phyloP scores from a whole-genome alignment of 2,797 vertebrate genomes.

The Tinamus major region DNA sequence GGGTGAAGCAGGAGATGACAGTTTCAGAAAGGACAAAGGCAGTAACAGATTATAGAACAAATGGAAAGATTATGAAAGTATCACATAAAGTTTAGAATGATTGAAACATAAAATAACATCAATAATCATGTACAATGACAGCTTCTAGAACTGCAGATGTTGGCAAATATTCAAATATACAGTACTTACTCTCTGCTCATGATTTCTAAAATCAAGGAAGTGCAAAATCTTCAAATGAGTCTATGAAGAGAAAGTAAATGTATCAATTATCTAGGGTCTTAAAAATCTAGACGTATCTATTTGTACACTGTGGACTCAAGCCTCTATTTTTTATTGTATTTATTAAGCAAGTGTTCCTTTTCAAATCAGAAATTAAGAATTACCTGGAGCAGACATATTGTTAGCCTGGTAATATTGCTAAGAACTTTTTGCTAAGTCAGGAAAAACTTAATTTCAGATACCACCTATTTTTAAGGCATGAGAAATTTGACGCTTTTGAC shows the following conservation, averaged over 20 bases:
- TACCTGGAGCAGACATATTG: not conserved
- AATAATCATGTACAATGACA: not conserved
- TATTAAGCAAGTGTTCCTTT: not conserved
- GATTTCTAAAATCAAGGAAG: not conserved
- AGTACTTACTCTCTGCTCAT: slow-evolving; percentile 75
- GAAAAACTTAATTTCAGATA: not conserved
- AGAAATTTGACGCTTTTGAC: not conserved
- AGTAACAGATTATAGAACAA: not conserved
- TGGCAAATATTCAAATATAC: not conserved
- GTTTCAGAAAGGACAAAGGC: not conserved
- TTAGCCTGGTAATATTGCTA: not conserved
- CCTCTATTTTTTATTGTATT: not conserved
- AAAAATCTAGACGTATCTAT: not conserved
- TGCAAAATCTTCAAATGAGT: slow-evolving; percentile 40
- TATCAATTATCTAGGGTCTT: not conserved
- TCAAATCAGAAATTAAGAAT: not conserved
- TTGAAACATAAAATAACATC: not conserved
- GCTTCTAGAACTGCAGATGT: not conserved
- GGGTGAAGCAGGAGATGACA: not conserved
- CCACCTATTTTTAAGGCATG: not conserved
- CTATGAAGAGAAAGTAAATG: slow-evolving; percentile 52
- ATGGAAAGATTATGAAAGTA: not conserved
- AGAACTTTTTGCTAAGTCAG: not conserved
- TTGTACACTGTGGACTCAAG: not conserved
- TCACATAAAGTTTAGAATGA: not conserved